phyloP scores from a whole-genome alignment of 2,888 invertebrate species.

The Clanis bilineata region DNA sequence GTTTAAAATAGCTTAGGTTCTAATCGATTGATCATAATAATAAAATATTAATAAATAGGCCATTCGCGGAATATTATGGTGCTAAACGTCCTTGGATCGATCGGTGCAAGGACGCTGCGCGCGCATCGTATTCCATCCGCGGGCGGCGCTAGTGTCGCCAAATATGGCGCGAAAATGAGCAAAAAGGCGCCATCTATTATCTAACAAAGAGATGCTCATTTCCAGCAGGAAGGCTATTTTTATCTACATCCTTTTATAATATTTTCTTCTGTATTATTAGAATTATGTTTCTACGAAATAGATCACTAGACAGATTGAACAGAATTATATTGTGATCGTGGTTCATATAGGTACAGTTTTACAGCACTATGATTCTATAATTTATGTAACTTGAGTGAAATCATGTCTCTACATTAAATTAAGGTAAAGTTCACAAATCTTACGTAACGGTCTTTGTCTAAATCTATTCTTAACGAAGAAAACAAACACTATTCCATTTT shows the following conservation, averaged over 20 bases:
- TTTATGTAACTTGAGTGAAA: too few species aligned
- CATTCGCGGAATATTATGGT: conserved; percentile 6
- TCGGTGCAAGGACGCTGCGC: conserved; percentile 67
- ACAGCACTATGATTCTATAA: too few species aligned
- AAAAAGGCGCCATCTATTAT: conserved; percentile 14
- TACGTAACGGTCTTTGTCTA: background rate
- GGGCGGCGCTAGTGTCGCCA: conserved; percentile 28
- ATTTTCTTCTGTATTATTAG: background rate
- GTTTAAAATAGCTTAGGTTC: background rate
- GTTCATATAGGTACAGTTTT: too few species aligned
- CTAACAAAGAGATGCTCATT: background rate
- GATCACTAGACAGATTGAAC: too few species aligned
- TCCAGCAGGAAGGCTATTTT: background rate
- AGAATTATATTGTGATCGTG: too few species aligned
- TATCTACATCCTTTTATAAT: background rate
- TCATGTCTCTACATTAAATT: background rate
- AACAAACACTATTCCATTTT: background rate
- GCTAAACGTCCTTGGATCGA: conserved; percentile 69
- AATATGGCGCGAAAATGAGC: background rate
- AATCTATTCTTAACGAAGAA: background rate
- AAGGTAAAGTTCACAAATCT: background rate
- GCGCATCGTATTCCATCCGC: conserved; percentile 50
- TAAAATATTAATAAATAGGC: conserved; percentile 9
- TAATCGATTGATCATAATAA: background rate
- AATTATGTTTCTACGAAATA: too few species aligned